Percentiles rank a stretch among this genome's conserved stretches.
Evolutionary conservation across 1,140 invertebrate genomes (phyloP).

Genomic region (Sogatella furcifera): DNA sequence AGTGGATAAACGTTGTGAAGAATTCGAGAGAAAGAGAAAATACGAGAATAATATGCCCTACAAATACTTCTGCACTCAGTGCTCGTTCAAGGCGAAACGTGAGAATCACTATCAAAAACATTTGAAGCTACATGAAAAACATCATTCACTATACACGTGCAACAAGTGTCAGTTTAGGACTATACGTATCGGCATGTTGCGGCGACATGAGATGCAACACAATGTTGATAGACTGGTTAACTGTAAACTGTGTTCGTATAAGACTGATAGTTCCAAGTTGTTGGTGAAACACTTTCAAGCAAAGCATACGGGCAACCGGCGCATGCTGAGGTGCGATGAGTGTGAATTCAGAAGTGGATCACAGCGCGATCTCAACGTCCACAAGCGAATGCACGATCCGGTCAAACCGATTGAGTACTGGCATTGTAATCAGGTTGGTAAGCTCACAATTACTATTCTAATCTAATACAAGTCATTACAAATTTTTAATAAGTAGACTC

Average conservation of each 20-base stretch:
- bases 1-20: neutral
- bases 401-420: neutral
- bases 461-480: no score
- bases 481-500: no score
- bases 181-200: neutral
- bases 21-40: neutral
- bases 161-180: conserved; percentile 4
- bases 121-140: conserved; percentile 9
- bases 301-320: neutral
- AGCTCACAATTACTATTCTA: neutral
- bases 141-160: neutral
- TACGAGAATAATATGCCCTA: conserved; percentile 7
- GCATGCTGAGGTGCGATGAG: neutral
- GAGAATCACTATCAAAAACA: conserved; percentile 10
- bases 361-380: neutral
- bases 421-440: neutral
- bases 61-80: conserved; percentile 8
- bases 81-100: conserved; percentile 11
- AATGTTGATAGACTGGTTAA: neutral
- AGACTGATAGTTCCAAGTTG: conserved; percentile 1
- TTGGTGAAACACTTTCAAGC: neutral
- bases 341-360: neutral
- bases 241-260: conserved; percentile 4
- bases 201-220: conserved; percentile 1
- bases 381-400: neutral